Base-by-base conservation (phyloP, 2,113 vertebrate species). In the Phycodurus eques region DNA sequence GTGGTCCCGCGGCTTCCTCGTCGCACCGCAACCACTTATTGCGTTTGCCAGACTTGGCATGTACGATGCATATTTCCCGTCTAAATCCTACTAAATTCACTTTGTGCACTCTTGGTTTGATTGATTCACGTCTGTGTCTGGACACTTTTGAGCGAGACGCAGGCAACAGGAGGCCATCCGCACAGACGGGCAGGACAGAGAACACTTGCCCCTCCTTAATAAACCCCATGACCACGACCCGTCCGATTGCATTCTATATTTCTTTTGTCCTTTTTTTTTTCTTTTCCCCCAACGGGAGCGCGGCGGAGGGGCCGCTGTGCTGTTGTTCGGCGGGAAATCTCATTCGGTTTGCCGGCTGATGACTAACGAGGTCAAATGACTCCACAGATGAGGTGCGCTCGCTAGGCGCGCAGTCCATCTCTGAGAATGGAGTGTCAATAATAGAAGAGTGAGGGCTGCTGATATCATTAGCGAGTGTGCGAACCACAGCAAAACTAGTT, bases 401-500 rank as follows among this genome's bases (percentile, higher is more conserved):
- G 80, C 82, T 66, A 74, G 80, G 76, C 76, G 42, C 56, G 72
- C 75, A 54, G 51, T 71, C 67, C 56, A 57, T 82, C 79, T 64
- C 13, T 19, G 59, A 19, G 76, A 87, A 77, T 73, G 76, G 79
- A 85, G 82, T 73, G 72, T 67, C 79, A 77, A 80, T 91, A 86
- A 86, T 51, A 80, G 69, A 75, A 72, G 67, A 79, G 22, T 71
- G 76, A 75, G 74, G 59, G 43, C 83, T 65, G 78, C 75, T 70
- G 84, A 89, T 79, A 66, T 87, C 83, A 83, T 88, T 82, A 83
- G 81, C 83, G 85, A 87, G 83, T 80, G 66, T 31, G 78, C 74
- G 83, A 90, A 88, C 89, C 75, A 80, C 77, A 87, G 68, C 80
- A 83, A 87, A 92, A 86, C 82, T 73, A 85, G 86, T 91, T 82